Percentiles rank a stretch among this genome's conserved stretches.
phyloP scores from a whole-genome alignment of 2,888 invertebrate species.

The Megamerina dolium region DNA sequence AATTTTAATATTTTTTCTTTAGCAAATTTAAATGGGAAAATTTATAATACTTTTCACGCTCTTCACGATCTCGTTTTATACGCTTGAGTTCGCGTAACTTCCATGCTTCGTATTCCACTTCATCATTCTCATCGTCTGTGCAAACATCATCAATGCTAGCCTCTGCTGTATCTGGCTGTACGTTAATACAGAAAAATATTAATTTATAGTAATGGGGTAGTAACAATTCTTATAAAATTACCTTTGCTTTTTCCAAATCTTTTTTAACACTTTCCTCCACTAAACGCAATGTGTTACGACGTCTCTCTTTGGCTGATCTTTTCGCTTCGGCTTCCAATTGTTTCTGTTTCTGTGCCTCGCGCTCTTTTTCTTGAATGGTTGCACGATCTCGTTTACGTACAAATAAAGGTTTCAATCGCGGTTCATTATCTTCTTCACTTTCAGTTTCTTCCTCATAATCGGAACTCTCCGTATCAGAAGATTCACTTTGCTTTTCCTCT shows the following conservation, averaged over 20 bases:
- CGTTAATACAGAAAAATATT: too few species aligned
- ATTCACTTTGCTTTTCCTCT: conserved; percentile 58
- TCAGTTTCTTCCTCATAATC: conserved; percentile 78
- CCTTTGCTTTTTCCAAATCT: conserved; percentile 62
- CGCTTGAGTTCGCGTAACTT: conserved; percentile 93
- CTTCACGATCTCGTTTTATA: conserved; percentile 93
- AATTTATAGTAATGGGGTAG: background rate
- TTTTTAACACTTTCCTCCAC: conserved; percentile 85
- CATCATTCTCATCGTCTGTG: conserved; percentile 93
- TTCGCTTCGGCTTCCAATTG: conserved; percentile 78
- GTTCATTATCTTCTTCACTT: conserved; percentile 86
- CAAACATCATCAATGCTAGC: conserved; percentile 78
- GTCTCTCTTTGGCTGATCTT: conserved; percentile 80
- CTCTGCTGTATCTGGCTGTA: conserved; percentile 64
- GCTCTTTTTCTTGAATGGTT: conserved; percentile 91
- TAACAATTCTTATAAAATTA: conserved; percentile 22
- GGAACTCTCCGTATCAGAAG: conserved; percentile 66
- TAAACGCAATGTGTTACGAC: conserved; percentile 79
- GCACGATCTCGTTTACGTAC: conserved; percentile 89
- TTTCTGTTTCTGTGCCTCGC: conserved; percentile 76
- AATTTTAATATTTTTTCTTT: background rate
- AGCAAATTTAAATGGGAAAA: background rate
- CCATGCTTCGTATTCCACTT: conserved; percentile 96
- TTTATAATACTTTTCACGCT: conserved; percentile 75
- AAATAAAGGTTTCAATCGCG: conserved; percentile 90